Evolutionary conservation across 2,888 invertebrate genomes (phyloP).

Genomic region (Stramonita haemastoma): DNA sequence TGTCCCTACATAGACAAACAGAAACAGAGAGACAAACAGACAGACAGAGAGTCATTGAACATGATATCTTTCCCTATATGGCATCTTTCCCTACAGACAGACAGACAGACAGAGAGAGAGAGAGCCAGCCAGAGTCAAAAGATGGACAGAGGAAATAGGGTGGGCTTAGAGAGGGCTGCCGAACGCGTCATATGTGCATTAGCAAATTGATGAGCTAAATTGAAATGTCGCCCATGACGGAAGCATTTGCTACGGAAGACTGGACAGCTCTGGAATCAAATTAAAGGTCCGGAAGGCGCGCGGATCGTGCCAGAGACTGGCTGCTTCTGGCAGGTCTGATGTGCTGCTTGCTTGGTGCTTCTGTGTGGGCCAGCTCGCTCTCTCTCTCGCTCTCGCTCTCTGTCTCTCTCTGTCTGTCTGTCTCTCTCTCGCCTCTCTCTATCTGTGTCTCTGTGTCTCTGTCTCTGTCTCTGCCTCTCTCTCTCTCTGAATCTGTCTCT

Average conservation of each 20-base stretch:
- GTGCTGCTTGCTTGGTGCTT: not conserved
- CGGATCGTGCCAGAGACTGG: not conserved
- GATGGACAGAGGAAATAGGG: slow-evolving; percentile 20
- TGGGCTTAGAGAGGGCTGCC: not conserved
- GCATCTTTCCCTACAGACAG: too few species aligned
- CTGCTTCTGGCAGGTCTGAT: not conserved
- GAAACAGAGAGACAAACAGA: too few species aligned
- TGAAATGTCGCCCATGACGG: slow-evolving; percentile 35
- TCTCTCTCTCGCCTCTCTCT: not conserved
- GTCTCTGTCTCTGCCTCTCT: too few species aligned
- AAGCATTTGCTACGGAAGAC: slow-evolving; percentile 11
- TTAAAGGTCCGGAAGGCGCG: slow-evolving; percentile 23
- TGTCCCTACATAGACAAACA: too few species aligned
- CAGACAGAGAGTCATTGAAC: too few species aligned
- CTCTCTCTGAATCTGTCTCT: too few species aligned
- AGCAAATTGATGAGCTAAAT: slow-evolving; percentile 40
- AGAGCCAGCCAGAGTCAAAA: not conserved
- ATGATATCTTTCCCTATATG: too few species aligned
- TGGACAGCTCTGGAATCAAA: slow-evolving; percentile 23
- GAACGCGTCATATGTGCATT: slow-evolving; percentile 19
- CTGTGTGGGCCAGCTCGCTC: not conserved
- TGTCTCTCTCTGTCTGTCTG: not conserved
- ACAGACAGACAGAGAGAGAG: too few species aligned
- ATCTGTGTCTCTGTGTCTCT: not conserved
- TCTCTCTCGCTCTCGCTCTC: not conserved